Conservation (phyloP, 2,888 invertebrate species). For the Lomographa bimaculata region DNA sequence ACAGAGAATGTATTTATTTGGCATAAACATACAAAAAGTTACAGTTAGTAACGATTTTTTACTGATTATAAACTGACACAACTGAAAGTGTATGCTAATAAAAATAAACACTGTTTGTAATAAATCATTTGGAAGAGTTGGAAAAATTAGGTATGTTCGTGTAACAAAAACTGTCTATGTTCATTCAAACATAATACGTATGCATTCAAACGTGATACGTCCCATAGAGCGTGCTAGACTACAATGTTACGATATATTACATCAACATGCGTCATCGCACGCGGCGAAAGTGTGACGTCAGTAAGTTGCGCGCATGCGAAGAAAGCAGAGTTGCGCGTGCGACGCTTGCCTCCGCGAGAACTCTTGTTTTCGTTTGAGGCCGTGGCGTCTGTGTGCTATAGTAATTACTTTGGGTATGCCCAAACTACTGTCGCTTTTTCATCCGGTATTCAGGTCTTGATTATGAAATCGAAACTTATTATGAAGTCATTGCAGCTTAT, state of each 20-base stretch:
- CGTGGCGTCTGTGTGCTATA: constrained; percentile 76
- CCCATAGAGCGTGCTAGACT: constrained; percentile 47
- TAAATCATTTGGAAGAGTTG: too few relatives aligned
- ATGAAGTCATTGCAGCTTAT: constrained; percentile 63
- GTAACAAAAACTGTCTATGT: too few relatives aligned
- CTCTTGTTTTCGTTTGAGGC: constrained; percentile 78
- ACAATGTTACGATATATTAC: constrained; percentile 60
- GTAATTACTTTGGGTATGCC: constrained; percentile 71
- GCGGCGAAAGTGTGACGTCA: constrained; percentile 78
- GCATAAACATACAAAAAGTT: too few relatives aligned
- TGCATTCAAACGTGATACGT: constrained; percentile 19
- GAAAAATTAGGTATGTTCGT: too few relatives aligned
- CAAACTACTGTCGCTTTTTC: constrained; percentile 67
- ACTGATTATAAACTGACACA: too few relatives aligned
- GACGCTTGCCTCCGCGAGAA: constrained; percentile 48
- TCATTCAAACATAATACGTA: not conserved
- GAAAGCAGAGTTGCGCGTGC: constrained; percentile 78
- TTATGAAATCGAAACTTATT: constrained; percentile 75
- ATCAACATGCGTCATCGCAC: constrained; percentile 66
- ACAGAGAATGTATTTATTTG: too few relatives aligned
- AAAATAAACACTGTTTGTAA: too few relatives aligned
- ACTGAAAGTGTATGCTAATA: too few relatives aligned
- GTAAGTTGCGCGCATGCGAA: constrained; percentile 70
- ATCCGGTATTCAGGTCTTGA: constrained; percentile 73
- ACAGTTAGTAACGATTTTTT: too few relatives aligned